Conservation (phyloP, 2,797 vertebrate species). For the Falco naumanni region DNA sequence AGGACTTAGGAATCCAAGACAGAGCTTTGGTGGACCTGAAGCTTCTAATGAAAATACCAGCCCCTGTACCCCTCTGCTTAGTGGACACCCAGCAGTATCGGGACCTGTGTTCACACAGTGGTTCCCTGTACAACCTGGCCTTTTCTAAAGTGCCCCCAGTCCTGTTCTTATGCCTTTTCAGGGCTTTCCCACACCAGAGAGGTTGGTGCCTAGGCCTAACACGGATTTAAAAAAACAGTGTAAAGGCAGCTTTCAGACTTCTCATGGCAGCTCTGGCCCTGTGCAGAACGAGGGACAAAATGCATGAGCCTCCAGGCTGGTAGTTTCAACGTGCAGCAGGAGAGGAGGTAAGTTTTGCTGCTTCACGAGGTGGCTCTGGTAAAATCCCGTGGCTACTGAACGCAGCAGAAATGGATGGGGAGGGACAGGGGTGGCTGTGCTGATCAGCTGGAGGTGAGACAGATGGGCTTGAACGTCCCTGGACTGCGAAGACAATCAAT, state of each 20-base stretch:
- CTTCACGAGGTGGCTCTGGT: neutral
- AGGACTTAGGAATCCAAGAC: neutral
- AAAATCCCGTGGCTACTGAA: neutral
- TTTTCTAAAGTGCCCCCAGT: neutral
- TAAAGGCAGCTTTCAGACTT: neutral
- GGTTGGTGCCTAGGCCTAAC: neutral
- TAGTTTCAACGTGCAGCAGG: neutral
- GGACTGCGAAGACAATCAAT: neutral
- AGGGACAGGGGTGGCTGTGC: rapidly evolving
- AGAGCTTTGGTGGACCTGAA: neutral
- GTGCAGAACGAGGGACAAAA: neutral
- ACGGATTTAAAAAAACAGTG: neutral
- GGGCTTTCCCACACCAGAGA: neutral
- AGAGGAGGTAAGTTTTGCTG: neutral
- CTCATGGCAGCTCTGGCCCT: rapidly evolving
- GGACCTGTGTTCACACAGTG: neutral
- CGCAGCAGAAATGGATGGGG: neutral
- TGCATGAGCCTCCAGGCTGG: rapidly evolving
- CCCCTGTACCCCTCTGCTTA: rapidly evolving
- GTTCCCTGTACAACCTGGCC: neutral
- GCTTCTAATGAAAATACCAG: neutral
- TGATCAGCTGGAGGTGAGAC: neutral
- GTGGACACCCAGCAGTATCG: rapidly evolving
- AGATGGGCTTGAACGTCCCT: neutral
- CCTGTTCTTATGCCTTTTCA: neutral